A percentile compares a stretch with the other conserved stretches of the same genome.
Conservation (phyloP, 2,113 vertebrate genomes). For the Engystomops pustulosus region DNA sequence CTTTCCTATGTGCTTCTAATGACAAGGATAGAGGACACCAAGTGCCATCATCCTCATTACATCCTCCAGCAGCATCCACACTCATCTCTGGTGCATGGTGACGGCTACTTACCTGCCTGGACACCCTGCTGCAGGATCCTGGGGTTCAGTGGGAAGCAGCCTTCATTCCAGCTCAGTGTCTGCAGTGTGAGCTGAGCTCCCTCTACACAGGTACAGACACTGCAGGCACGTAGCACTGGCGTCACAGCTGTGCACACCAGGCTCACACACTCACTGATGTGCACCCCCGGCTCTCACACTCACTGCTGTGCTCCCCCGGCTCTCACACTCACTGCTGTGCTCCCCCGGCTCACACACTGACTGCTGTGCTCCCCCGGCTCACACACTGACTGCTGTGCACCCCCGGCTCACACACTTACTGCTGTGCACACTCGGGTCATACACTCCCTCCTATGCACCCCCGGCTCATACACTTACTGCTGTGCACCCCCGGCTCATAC, state of each 20-base stretch:
- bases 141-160: not conserved
- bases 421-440: too few relatives aligned
- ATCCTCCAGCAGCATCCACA: not conserved
- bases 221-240: constrained; percentile 54
- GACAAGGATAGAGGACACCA: not conserved
- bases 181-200: not conserved
- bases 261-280: not conserved
- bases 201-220: constrained; percentile 49
- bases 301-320: too few relatives aligned
- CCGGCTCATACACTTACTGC: too few relatives aligned
- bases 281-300: too few relatives aligned
- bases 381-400: not conserved
- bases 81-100: too few relatives aligned
- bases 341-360: not conserved
- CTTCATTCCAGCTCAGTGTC: not conserved
- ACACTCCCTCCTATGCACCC: too few relatives aligned
- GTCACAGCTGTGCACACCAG: constrained; percentile 49
- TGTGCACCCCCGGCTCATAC: too few relatives aligned
- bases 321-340: not conserved
- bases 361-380: not conserved
- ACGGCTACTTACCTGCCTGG: not conserved
- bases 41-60: not conserved
- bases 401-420: too few relatives aligned
- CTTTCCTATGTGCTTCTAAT: constrained; percentile 49
- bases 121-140: not conserved